Base-by-base conservation (phyloP, 2,888 invertebrate species). In the Galerucella calmariensis region DNA sequence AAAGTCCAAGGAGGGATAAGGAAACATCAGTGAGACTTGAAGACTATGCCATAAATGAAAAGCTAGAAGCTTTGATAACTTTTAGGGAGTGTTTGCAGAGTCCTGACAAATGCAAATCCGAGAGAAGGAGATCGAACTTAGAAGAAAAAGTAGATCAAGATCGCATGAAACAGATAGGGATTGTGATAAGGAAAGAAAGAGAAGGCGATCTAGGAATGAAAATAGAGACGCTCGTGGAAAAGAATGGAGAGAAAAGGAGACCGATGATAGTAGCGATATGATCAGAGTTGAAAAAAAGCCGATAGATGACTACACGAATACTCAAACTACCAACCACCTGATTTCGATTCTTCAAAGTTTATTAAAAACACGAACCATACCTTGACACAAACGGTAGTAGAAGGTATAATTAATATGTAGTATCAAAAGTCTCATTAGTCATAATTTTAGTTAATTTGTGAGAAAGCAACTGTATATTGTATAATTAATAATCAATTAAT, bases 211-310 rank as follows among this genome's bases (percentile, higher is more conserved):
- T 11, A 87, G 84, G 80, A 88, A 83, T 79, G 87, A 83, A 68
- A 87, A 87, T 75, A 90, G 93, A 58, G 92, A 93, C 76, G 88
- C 90, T 70, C 92, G 94, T 80, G 90, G 91, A 65, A 90, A 92
- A 59, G 92, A 92, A 76, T 89, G 91, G 82, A 82, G 87, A 70
- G 86, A 87, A 79, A 85, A 89, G 16, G 87, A 89, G 79, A 88
- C 88, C 27, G 91, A 91, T 72, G 91, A 90, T 74, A 90, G 90
- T 61, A 92, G 92, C 74, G 92, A 92, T 84, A 75, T 75, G 75
- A 91, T 95, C 81, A 93, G 95, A 85, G 93, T 96, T 84, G 96
- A 96, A 86, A 93, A 94, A 87, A 95, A 95, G 86, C 95, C 95
- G 1, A 88, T 92, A 78, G 95, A 95, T 84, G 94, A 93, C 94